Evolutionary conservation across 1,140 invertebrate species (phyloP).

Genomic region (Drosophila pachea): DNA sequence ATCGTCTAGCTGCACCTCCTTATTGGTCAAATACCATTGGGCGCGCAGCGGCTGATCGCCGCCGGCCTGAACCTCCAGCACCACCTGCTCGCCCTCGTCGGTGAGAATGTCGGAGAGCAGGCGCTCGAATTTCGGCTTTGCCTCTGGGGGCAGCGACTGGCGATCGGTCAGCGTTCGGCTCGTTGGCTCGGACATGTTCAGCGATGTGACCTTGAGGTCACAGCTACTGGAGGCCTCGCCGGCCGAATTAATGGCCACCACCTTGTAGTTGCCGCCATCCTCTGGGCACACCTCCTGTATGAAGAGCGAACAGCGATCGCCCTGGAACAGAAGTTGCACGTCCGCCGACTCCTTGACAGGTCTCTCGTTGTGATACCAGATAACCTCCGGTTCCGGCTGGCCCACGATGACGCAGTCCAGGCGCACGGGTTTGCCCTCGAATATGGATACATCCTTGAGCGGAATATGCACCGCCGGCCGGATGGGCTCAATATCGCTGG

Average conservation of each 20-base stretch:
- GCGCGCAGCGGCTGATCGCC: slow-evolving; percentile 86
- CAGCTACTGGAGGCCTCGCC: slow-evolving; percentile 89
- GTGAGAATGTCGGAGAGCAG: slow-evolving; percentile 84
- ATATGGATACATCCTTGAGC: slow-evolving; percentile 84
- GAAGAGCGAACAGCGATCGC: slow-evolving; percentile 88
- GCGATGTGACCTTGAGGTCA: slow-evolving; percentile 80
- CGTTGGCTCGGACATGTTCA: slow-evolving; percentile 71
- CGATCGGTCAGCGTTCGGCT: slow-evolving; percentile 67
- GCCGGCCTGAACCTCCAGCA: slow-evolving; percentile 85
- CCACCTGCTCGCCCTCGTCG: slow-evolving; percentile 84
- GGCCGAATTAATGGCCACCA: slow-evolving; percentile 88
- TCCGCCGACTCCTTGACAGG: slow-evolving; percentile 92
- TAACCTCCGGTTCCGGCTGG: slow-evolving; percentile 91
- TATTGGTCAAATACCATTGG: slow-evolving; percentile 88
- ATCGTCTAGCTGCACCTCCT: slow-evolving; percentile 80
- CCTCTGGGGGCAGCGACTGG: slow-evolving; percentile 74
- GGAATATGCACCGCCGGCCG: slow-evolving; percentile 86
- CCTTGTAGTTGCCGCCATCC: slow-evolving; percentile 89
- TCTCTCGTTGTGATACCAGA: slow-evolving; percentile 91
- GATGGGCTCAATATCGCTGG: slow-evolving; percentile 85
- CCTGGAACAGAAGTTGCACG: slow-evolving; percentile 87
- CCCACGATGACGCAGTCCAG: slow-evolving; percentile 91
- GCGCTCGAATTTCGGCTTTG: slow-evolving; percentile 85
- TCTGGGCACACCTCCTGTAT: slow-evolving; percentile 87
- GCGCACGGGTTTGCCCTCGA: slow-evolving; percentile 85